Evolutionary conservation across 2,888 invertebrate genomes (phyloP).

Genomic region (Oscheius sp.): DNA sequence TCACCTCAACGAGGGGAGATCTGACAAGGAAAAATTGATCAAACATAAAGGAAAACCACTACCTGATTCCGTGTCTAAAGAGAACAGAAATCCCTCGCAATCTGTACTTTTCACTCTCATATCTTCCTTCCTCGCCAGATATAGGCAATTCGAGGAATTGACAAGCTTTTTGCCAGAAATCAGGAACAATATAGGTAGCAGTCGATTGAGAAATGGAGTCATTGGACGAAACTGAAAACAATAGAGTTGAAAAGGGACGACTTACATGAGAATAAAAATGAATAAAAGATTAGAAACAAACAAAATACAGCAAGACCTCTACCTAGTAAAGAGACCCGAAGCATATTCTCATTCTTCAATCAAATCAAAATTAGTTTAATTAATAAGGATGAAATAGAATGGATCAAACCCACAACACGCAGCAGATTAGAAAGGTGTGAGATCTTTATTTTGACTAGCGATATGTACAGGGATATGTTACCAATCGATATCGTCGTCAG

Average conservation of each 20-base stretch:
- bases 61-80: conserved; percentile 64
- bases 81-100: conserved; percentile 50
- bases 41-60: too few relatives aligned
- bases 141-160: conserved; percentile 58
- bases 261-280: conserved; percentile 1
- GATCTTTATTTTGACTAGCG: conserved; percentile 10
- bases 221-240: background rate
- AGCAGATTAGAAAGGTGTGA: background rate
- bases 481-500: conserved; percentile 31
- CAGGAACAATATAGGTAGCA: conserved; percentile 8
- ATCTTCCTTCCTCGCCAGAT: conserved; percentile 53
- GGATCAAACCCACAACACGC: background rate
- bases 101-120: conserved; percentile 31
- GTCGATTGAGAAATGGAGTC: background rate
- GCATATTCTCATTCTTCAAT: too few relatives aligned
- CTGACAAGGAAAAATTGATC: too few relatives aligned
- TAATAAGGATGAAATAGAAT: background rate
- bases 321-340: background rate
- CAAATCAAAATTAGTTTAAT: background rate
- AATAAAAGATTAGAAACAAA: background rate
- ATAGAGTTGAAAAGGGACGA: background rate
- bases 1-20: conserved; percentile 38
- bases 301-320: background rate
- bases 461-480: conserved; percentile 20
- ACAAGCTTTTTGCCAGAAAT: conserved; percentile 46